phyloP scores from a whole-genome alignment of 2,888 invertebrate species.

The Cerastis leucographa region DNA sequence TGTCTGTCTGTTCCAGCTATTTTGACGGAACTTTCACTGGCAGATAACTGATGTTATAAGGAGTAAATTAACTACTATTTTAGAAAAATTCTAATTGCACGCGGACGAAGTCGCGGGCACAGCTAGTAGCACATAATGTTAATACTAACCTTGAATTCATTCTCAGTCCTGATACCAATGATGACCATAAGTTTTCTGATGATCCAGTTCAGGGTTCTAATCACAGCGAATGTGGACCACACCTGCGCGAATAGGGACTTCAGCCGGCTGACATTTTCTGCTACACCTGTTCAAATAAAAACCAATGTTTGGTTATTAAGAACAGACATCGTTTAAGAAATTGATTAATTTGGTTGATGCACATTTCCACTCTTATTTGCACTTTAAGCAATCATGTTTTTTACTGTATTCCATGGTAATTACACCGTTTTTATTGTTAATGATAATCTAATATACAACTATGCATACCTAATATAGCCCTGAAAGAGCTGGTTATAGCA shows the following conservation, averaged over 20 bases:
- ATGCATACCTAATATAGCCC: conserved; percentile 95
- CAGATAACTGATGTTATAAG: too few species aligned
- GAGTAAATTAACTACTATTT: too few species aligned
- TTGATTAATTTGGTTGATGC: background rate
- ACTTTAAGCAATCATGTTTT: background rate
- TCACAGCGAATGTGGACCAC: conserved; percentile 96
- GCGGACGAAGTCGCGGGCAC: too few species aligned
- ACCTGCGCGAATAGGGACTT: conserved; percentile 96
- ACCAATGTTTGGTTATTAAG: background rate
- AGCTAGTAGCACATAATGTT: too few species aligned
- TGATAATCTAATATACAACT: background rate
- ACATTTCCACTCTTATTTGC: background rate
- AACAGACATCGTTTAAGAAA: background rate
- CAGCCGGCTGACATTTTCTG: conserved; percentile 97
- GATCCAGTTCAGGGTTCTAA: conserved; percentile 95
- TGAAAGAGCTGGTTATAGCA: conserved; percentile 98
- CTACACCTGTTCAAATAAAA: conserved; percentile 91
- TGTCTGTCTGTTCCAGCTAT: too few species aligned
- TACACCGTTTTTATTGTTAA: too few species aligned
- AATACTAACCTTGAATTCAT: conserved; percentile 88
- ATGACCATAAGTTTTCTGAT: conserved; percentile 93
- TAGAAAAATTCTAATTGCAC: too few species aligned
- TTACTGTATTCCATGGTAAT: background rate
- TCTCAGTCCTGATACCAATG: conserved; percentile 91
- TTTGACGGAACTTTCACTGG: too few species aligned